Percentiles rank a stretch among this genome's conserved stretches.
These are phyloP conservation scores for Tachycineta bicolor DNA, from an alignment of 2,113 vertebrate genomes.

Conservation along the genomic window DNA sequence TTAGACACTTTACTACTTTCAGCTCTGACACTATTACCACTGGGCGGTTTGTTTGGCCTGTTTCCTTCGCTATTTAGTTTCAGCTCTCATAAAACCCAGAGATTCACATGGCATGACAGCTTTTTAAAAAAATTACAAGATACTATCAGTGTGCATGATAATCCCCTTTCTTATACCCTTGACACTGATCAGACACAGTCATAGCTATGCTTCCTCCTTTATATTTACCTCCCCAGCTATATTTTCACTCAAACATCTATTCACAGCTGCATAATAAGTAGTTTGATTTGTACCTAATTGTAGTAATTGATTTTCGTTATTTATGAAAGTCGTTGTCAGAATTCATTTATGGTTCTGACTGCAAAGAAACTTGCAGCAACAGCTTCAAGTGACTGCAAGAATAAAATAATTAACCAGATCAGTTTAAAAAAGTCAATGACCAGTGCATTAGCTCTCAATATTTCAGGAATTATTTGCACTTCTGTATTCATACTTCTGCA, in stretches of 20 bases:
- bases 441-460: neutral
- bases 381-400: conserved; percentile 44
- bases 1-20: neutral
- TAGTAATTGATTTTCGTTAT: conserved; percentile 69
- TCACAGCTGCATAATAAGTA: conserved; percentile 51
- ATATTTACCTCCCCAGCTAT: neutral
- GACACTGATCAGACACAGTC: neutral
- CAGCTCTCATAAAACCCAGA: neutral
- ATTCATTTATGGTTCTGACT: conserved; percentile 64
- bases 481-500: neutral
- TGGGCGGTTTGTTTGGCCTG: conserved; percentile 2
- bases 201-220: neutral
- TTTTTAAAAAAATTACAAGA: neutral
- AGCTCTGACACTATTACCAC: neutral
- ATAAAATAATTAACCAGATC: conserved; percentile 61
- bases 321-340: conserved; percentile 65
- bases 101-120: neutral
- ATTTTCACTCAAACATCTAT: conserved; percentile 41
- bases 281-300: conserved; percentile 73
- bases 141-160: neutral
- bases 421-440: conserved; percentile 21
- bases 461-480: conserved; percentile 33
- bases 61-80: neutral
- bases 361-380: conserved; percentile 34
- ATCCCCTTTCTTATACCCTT: neutral